phyloP scores from a whole-genome alignment of 2,888 invertebrate species.

The Amiota minor region DNA sequence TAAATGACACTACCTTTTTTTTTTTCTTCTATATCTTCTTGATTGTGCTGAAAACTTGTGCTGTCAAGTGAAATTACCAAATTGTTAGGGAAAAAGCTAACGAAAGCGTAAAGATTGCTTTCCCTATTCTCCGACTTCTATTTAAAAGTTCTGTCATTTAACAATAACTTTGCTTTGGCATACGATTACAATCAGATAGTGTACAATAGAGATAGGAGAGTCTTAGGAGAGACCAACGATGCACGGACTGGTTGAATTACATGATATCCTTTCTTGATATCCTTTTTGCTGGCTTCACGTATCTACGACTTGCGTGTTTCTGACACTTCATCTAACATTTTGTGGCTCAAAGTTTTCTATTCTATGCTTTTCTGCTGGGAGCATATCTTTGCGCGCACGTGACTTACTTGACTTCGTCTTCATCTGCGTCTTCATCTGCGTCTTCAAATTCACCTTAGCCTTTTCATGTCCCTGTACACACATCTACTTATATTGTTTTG shows the following conservation, averaged over 20 bases:
- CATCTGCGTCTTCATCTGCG: too few relatives aligned
- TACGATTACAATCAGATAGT: background rate
- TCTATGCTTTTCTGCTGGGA: slow-evolving; percentile 39
- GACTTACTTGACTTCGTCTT: slow-evolving; percentile 42
- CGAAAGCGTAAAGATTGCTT: slow-evolving; percentile 22
- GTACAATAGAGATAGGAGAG: too few relatives aligned
- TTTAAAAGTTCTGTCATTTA: slow-evolving; percentile 32
- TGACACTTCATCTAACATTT: slow-evolving; percentile 52
- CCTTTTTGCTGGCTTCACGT: too few relatives aligned
- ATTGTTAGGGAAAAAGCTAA: slow-evolving; percentile 52
- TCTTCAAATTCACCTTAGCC: too few relatives aligned
- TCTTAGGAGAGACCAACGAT: too few relatives aligned
- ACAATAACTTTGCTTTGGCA: slow-evolving; percentile 42
- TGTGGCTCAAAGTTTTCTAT: slow-evolving; percentile 47
- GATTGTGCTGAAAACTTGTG: background rate
- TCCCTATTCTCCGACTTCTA: too few relatives aligned
- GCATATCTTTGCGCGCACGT: slow-evolving; percentile 44
- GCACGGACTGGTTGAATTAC: too few relatives aligned
- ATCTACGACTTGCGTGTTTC: slow-evolving; percentile 50
- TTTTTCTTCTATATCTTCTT: background rate
- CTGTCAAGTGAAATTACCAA: slow-evolving; percentile 39
- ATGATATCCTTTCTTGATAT: background rate
- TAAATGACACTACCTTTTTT: background rate
- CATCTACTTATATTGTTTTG: too few relatives aligned
- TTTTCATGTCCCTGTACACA: too few relatives aligned